A percentile compares a stretch with the other conserved stretches of the same genome.
phyloP scores from a whole-genome alignment of 2,888 invertebrate genomes.

The Philopedon plagiatum region DNA sequence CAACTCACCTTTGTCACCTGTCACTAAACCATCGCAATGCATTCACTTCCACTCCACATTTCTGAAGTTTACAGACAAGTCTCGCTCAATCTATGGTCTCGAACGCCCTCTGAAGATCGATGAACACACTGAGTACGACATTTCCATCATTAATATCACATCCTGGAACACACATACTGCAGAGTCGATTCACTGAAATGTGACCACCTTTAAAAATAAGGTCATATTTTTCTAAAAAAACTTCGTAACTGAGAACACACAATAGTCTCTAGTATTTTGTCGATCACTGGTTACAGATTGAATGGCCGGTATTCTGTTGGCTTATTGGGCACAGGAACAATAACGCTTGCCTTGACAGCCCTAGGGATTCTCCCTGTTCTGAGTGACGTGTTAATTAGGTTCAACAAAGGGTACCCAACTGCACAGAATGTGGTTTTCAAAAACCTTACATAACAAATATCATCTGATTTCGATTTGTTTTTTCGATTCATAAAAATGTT shows the following conservation, averaged over 20 bases:
- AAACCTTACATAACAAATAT: not conserved
- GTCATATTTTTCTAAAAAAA: no score
- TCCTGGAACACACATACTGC: no score
- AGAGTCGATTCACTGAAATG: no score
- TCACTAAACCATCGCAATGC: no score
- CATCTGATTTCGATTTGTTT: not conserved
- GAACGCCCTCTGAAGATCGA: no score
- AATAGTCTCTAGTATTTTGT: conserved; percentile 32
- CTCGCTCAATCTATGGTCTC: no score
- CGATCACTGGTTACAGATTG: not conserved
- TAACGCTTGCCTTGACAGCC: conserved; percentile 7
- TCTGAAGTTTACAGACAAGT: no score
- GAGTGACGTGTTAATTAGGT: conserved; percentile 35
- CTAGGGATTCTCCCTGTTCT: conserved; percentile 5
- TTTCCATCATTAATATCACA: no score
- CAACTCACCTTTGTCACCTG: no score
- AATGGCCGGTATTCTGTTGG: conserved; percentile 2
- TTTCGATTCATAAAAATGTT: not conserved
- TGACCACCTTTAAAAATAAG: no score
- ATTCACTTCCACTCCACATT: no score
- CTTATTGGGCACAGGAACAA: conserved; percentile 14
- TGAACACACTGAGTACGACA: no score
- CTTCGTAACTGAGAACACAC: conserved; percentile 19
- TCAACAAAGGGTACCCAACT: conserved; percentile 29
- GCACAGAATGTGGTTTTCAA: not conserved